Conservation (phyloP, 2,113 vertebrate genomes). For the Fregetta grallaria region DNA sequence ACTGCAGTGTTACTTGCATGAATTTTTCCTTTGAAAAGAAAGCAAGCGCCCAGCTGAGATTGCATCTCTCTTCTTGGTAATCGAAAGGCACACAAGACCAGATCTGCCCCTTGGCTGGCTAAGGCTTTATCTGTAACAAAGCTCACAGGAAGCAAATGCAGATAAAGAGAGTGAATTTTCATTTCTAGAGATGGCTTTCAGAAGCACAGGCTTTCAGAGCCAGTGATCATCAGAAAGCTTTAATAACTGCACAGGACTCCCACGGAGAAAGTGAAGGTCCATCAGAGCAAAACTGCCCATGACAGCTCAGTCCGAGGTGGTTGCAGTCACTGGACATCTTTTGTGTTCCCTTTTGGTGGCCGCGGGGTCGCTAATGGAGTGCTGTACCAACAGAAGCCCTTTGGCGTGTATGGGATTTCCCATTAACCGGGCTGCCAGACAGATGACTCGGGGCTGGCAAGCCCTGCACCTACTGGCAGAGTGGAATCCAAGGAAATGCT, state of each 20-base stretch:
- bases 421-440: neutral
- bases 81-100: neutral
- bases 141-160: neutral
- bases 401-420: neutral
- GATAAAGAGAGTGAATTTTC: neutral
- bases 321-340: neutral
- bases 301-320: neutral
- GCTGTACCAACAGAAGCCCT: neutral
- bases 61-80: neutral
- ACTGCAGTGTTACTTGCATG: neutral
- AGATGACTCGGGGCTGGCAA: neutral
- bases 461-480: neutral
- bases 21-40: neutral
- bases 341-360: neutral
- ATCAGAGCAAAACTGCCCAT: neutral
- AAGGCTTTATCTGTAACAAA: neutral
- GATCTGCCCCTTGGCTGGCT: neutral
- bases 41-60: neutral
- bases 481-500: neutral
- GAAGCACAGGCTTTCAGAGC: neutral
- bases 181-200: neutral
- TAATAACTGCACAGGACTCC: neutral
- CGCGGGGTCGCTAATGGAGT: fast-evolving
- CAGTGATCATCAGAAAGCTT: neutral
- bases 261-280: neutral